Percentiles rank a stretch among this genome's conserved stretches.
phyloP scores from a whole-genome alignment of 2,113 vertebrate species.

The Ursus arctos region DNA sequence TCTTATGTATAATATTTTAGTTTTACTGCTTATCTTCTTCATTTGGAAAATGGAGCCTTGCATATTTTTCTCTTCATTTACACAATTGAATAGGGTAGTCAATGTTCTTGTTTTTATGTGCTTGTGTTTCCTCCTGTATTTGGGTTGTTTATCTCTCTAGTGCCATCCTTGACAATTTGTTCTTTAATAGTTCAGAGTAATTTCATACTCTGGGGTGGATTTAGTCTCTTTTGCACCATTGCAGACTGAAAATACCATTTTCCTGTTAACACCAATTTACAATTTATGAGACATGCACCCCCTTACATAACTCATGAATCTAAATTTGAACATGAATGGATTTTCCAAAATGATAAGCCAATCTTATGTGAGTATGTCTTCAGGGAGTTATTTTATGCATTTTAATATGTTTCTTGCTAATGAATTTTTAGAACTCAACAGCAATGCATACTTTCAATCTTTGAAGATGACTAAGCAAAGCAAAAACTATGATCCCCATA shows the following conservation, averaged over 20 bases:
- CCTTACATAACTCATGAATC: neutral
- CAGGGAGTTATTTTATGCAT: neutral
- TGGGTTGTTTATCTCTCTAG: neutral
- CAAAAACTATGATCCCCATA: neutral
- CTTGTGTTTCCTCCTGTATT: neutral
- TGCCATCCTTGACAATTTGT: neutral
- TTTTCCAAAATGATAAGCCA: constrained; percentile 5
- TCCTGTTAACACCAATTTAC: neutral
- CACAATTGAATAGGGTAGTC: neutral
- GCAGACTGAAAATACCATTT: neutral
- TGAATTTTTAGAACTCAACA: neutral
- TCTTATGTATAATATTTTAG: neutral
- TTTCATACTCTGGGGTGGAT: neutral
- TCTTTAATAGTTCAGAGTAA: neutral
- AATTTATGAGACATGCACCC: neutral
- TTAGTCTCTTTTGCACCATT: neutral
- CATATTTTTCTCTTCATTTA: neutral
- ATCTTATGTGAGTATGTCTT: neutral
- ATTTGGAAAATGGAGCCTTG: neutral
- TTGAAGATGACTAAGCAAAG: neutral
- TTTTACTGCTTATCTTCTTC: neutral
- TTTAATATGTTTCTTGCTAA: neutral
- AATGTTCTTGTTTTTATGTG: neutral
- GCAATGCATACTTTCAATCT: neutral
- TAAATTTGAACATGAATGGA: neutral